Evolutionary conservation across 1,140 invertebrate genomes (phyloP).

Genomic region (Vanessa tameamea): DNA sequence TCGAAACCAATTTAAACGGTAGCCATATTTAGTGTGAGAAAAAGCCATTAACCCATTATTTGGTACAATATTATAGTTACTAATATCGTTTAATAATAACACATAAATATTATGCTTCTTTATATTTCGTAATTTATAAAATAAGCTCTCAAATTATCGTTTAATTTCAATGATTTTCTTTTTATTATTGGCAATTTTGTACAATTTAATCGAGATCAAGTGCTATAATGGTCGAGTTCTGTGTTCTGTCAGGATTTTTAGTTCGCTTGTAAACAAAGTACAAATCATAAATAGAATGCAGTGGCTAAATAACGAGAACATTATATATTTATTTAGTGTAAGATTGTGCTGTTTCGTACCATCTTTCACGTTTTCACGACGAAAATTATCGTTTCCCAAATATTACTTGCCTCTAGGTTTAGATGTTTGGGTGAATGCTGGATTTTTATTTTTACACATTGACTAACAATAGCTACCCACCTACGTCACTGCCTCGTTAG

Average conservation of each 20-base stretch:
- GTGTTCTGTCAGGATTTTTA: conserved; percentile 28
- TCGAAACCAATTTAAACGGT: conserved; percentile 26
- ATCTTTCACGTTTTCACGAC: conserved; percentile 42
- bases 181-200: conserved; percentile 24
- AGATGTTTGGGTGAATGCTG: conserved; percentile 36
- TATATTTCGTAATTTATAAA: conserved; percentile 9
- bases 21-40: conserved; percentile 40
- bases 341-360: conserved; percentile 63
- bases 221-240: conserved; percentile 35
- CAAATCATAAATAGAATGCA: conserved; percentile 60
- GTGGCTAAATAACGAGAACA: conserved; percentile 45
- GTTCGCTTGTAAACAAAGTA: conserved; percentile 69
- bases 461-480: conserved; percentile 49
- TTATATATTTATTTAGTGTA: conserved; percentile 51
- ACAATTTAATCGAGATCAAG: not conserved
- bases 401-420: conserved; percentile 58
- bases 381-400: conserved; percentile 31
- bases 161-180: conserved; percentile 8
- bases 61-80: conserved; percentile 36
- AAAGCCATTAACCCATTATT: conserved; percentile 34
- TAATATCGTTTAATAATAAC: conserved; percentile 11
- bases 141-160: conserved; percentile 2
- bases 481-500: conserved; percentile 37
- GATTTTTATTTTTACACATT: conserved; percentile 39
- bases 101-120: conserved; percentile 9